phyloP scores from a whole-genome alignment of 2,797 vertebrate genomes.

The Salmo trutta region DNA sequence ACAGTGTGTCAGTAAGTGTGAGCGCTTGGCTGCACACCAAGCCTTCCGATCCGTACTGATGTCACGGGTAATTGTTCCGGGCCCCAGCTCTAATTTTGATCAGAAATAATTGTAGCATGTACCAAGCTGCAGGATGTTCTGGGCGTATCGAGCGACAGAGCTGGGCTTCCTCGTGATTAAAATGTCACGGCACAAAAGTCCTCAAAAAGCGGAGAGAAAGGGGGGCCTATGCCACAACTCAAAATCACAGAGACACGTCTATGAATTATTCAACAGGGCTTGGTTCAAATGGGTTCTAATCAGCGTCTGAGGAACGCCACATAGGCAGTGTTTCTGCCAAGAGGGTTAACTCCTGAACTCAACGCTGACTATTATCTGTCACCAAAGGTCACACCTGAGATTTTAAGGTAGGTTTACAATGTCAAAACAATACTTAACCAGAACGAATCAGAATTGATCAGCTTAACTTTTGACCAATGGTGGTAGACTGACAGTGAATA shows the following conservation, averaged over 20 bases:
- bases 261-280: background rate
- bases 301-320: background rate
- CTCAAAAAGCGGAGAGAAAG: background rate
- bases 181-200: slow-evolving; percentile 10
- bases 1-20: background rate
- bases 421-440: background rate
- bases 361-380: background rate
- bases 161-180: background rate
- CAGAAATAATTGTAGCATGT: slow-evolving; percentile 4
- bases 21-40: background rate
- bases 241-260: background rate
- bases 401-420: background rate
- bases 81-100: slow-evolving; percentile 1
- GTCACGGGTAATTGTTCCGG: background rate
- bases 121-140: background rate
- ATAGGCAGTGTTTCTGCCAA: background rate
- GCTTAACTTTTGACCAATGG: background rate
- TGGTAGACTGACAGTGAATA: background rate
- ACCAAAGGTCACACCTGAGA: background rate
- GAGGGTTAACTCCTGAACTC: background rate
- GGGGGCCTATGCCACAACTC: background rate
- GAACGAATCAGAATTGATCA: background rate
- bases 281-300: background rate
- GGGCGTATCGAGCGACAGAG: background rate
- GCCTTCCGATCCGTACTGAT: background rate